A percentile compares a stretch with the other conserved stretches of the same genome.
Conservation (phyloP, 2,888 invertebrate species). For the Automeris io region DNA sequence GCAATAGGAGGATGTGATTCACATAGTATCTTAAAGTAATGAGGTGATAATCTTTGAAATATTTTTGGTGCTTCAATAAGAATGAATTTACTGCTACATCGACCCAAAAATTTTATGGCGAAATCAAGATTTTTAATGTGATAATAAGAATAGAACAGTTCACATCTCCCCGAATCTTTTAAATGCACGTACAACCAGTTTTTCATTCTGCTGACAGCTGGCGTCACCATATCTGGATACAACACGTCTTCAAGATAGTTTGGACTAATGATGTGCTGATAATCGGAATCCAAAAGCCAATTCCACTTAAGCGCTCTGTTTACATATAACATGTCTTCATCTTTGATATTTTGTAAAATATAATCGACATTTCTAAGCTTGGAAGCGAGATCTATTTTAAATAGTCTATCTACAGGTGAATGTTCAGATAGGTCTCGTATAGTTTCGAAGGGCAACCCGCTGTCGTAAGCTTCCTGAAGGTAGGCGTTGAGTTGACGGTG, state of each 20-base stretch:
- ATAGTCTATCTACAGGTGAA: constrained; percentile 18
- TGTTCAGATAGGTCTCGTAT: constrained; percentile 11
- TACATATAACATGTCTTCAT: constrained; percentile 21
- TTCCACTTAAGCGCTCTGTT: constrained; percentile 20
- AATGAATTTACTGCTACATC: constrained; percentile 37
- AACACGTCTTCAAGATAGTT: constrained; percentile 16
- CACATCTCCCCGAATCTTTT: constrained; percentile 28
- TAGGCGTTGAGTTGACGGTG: constrained; percentile 22
- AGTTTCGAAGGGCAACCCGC: constrained; percentile 7
- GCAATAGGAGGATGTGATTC: constrained; percentile 35
- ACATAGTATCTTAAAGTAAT: constrained; percentile 36
- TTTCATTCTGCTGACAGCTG: constrained; percentile 20
- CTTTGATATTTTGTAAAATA: constrained; percentile 15
- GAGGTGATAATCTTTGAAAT: constrained; percentile 32
- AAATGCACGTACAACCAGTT: constrained; percentile 20
- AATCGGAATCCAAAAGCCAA: constrained; percentile 18
- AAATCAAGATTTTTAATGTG: constrained; percentile 23
- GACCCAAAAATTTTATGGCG: constrained; percentile 37
- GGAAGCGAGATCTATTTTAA: constrained; percentile 21
- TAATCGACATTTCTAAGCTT: constrained; percentile 15
- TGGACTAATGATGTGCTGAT: constrained; percentile 18
- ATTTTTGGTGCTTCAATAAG: constrained; percentile 25
- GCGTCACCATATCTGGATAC: constrained; percentile 20
- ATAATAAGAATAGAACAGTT: constrained; percentile 44
- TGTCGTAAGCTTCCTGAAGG: constrained; percentile 12